Conservation (phyloP, 1,140 invertebrate species). For the Ceratina japonica region DNA sequence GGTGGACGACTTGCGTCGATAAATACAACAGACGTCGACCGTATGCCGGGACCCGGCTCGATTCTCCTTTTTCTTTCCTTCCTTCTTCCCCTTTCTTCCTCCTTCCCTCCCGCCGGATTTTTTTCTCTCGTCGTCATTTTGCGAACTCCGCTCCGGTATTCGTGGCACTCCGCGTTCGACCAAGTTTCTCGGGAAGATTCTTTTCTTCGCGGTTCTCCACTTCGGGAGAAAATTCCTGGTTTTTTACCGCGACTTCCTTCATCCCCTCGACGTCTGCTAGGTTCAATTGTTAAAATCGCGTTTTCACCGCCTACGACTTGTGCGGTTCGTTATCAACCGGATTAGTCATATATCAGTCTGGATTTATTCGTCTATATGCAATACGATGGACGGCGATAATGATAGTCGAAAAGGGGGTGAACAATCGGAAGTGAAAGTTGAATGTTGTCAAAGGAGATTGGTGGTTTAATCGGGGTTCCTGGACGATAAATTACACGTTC, state of each 20-base stretch:
- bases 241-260: conserved; percentile 61
- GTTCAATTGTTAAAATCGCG: conserved; percentile 27
- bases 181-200: conserved; percentile 4
- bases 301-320: conserved; percentile 28
- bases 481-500: too few species aligned
- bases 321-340: conserved; percentile 5
- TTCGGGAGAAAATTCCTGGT: conserved; percentile 61
- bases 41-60: conserved; percentile 45
- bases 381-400: not conserved
- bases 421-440: not conserved
- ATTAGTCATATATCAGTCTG: not conserved
- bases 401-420: not conserved
- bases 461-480: too few species aligned
- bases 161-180: conserved; percentile 46
- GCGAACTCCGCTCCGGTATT: conserved; percentile 58
- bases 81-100: conserved; percentile 18
- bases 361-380: conserved; percentile 15
- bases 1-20: conserved; percentile 62
- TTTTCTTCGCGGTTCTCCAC: conserved; percentile 24
- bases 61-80: conserved; percentile 57
- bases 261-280: not conserved
- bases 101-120: not conserved
- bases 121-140: conserved; percentile 35
- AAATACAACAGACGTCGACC: conserved; percentile 71
- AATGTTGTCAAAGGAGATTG: not conserved